Percentiles rank a stretch among this genome's conserved stretches.
Evolutionary conservation across 1,140 invertebrate genomes (phyloP).

Genomic region (Tetraneura akinire): DNA sequence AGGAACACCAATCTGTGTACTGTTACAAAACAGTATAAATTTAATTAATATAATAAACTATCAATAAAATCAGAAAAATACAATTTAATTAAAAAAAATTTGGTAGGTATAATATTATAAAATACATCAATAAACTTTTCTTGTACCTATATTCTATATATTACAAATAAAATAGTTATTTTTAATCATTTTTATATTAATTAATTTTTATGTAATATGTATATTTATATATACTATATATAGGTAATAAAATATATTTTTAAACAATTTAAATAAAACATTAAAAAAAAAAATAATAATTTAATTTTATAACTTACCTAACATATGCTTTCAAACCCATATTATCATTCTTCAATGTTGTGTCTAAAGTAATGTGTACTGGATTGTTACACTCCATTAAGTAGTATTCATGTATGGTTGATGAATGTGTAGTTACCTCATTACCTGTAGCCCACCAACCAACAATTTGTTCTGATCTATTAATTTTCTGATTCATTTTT

Average conservation of each 20-base stretch:
- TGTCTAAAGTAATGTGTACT: conserved; percentile 92
- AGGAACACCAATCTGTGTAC: conserved; percentile 78
- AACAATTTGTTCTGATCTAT: conserved; percentile 81
- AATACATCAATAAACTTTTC: no score
- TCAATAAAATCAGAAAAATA: no score
- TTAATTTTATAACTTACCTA: conserved; percentile 59
- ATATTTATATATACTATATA: no score
- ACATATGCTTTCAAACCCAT: conserved; percentile 93
- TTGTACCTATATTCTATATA: no score
- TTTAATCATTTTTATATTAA: no score
- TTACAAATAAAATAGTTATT: no score
- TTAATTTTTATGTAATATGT: no score
- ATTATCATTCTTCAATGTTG: conserved; percentile 74
- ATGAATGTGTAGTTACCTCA: conserved; percentile 94
- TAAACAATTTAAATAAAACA: no score
- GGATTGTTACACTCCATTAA: conserved; percentile 89
- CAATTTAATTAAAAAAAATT: no score
- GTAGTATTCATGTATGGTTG: conserved; percentile 97
- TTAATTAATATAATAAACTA: not conserved
- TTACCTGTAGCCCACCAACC: conserved; percentile 97
- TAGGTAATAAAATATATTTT: no score
- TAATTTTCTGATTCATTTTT: conserved; percentile 88
- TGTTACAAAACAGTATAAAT: conserved; percentile 54
- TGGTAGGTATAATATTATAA: no score
- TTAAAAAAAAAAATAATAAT: no score